Conservation (phyloP, 2,113 vertebrate genomes). For the Actenoides lindsayi region DNA sequence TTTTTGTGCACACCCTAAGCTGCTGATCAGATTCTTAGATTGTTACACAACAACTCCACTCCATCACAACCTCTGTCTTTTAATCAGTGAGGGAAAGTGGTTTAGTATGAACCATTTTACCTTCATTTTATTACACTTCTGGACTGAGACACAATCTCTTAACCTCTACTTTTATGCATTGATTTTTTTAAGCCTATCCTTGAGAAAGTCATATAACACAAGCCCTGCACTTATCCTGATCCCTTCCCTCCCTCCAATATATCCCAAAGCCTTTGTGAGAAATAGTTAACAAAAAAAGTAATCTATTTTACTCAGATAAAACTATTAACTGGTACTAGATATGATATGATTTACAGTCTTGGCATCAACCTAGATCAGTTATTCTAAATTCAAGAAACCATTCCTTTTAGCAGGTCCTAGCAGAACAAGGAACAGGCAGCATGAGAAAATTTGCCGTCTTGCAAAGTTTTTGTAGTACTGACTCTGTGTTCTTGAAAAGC, state of each 20-base stretch:
- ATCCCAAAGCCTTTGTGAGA: neutral
- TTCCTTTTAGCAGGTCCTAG: slow-evolving; percentile 60
- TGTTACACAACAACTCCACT: neutral
- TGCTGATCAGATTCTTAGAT: neutral
- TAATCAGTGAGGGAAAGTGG: neutral
- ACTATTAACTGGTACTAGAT: slow-evolving; percentile 6
- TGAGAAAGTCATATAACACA: neutral
- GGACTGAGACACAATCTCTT: neutral
- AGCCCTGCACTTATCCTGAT: neutral
- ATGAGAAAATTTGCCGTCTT: slow-evolving; percentile 53
- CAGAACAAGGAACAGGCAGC: slow-evolving; percentile 60
- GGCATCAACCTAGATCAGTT: slow-evolving; percentile 45
- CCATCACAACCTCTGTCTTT: neutral
- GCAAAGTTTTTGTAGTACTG: slow-evolving; percentile 41
- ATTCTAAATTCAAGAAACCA: slow-evolving; percentile 46
- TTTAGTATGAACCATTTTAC: neutral
- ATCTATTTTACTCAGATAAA: slow-evolving; percentile 13
- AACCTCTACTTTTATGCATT: neutral
- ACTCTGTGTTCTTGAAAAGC: slow-evolving; percentile 65
- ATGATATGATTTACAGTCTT: slow-evolving; percentile 59
- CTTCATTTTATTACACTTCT: neutral
- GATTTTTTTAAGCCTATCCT: neutral
- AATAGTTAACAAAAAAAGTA: neutral
- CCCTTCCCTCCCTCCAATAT: neutral
- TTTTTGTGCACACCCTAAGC: neutral